A percentile compares a stretch with the other conserved stretches of the same genome.
phyloP scores from a whole-genome alignment of 2,888 invertebrate species.

The Tanypteryx hageni region DNA sequence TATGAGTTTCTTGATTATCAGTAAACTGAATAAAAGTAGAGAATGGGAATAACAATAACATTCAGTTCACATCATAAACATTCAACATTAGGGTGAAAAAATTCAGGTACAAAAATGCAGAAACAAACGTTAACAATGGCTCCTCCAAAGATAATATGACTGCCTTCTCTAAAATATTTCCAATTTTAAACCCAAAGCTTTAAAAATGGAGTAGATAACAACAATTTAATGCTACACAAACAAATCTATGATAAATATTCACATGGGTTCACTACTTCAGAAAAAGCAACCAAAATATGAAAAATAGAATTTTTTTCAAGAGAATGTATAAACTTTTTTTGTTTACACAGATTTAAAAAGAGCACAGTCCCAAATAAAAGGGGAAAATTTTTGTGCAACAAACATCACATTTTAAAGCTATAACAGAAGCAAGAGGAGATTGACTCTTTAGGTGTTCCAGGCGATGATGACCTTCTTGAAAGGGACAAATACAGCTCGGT shows the following conservation, averaged over 20 bases:
- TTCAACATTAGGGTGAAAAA: neutral
- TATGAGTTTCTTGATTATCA: neutral
- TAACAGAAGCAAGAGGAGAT: neutral
- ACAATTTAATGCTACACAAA: too few relatives aligned
- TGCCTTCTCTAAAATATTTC: neutral
- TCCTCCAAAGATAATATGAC: neutral
- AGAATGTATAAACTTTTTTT: conserved; percentile 12
- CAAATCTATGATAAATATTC: neutral
- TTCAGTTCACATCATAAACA: neutral
- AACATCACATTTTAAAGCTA: conserved; percentile 36
- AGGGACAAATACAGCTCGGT: conserved; percentile 85
- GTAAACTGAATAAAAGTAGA: too few relatives aligned
- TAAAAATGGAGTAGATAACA: neutral
- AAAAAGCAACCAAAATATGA: neutral
- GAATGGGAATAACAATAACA: neutral
- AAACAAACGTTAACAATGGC: neutral
- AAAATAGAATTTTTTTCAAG: neutral
- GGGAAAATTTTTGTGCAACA: conserved; percentile 42
- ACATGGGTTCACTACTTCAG: neutral
- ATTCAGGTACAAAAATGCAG: neutral
- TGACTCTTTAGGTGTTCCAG: conserved; percentile 76
- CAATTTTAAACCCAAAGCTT: neutral
- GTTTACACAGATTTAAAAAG: conserved; percentile 12
- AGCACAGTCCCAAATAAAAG: conserved; percentile 51
- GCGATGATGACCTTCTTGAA: conserved; percentile 89